Conservation (phyloP, 2,113 vertebrate genomes). For the Megaleporinus macrocephalus region DNA sequence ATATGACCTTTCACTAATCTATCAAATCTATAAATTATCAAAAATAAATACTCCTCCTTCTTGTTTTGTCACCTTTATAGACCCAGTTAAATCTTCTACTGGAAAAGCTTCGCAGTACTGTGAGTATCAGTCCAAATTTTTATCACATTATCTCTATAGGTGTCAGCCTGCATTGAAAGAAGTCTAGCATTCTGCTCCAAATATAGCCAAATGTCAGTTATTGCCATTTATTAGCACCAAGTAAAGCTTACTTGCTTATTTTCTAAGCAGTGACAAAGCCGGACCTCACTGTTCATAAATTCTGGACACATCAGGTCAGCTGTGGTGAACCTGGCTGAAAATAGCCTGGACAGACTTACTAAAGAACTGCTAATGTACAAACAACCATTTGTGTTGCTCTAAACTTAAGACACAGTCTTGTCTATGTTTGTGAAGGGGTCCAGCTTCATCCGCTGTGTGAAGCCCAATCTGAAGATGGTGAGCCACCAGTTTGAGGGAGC, state of each 20-base stretch:
- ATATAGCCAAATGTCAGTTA: not conserved
- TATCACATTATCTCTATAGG: not conserved
- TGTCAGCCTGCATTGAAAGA: not conserved
- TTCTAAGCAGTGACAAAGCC: not conserved
- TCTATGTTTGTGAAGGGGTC: conserved; percentile 81
- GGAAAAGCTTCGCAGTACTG: conserved; percentile 96
- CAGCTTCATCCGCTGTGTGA: conserved; percentile 98
- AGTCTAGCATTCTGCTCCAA: not conserved
- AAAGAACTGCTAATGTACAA: not conserved
- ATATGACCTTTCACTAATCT: not conserved
- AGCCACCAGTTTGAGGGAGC: conserved; percentile 97
- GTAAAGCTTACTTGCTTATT: not conserved
- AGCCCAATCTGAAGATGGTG: conserved; percentile 99
- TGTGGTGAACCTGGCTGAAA: not conserved
- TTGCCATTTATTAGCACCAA: not conserved
- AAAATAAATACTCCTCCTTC: too few relatives aligned
- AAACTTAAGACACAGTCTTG: not conserved
- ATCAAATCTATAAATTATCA: too few relatives aligned
- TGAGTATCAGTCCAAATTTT: conserved; percentile 75
- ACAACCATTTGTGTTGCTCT: not conserved
- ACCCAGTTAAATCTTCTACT: conserved; percentile 95
- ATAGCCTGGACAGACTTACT: not conserved
- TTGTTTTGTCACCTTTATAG: conserved; percentile 68
- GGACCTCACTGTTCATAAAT: not conserved
- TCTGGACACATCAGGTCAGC: not conserved